phyloP scores from a whole-genome alignment of 2,797 vertebrate genomes.

The Chelmon rostratus region DNA sequence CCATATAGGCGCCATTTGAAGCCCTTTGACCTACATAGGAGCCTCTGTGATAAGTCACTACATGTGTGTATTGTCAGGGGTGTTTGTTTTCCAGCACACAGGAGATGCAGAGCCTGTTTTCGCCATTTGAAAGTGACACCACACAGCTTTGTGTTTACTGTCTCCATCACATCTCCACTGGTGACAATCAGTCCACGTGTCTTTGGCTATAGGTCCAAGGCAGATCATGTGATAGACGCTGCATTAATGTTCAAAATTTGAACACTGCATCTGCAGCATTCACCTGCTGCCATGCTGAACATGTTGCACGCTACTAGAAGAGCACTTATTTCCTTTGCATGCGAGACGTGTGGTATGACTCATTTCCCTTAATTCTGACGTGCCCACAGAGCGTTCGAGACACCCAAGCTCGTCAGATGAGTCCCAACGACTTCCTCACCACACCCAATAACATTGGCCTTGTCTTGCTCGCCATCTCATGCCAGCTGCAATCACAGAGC shows the following conservation, averaged over 20 bases:
- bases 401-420: background rate
- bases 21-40: slow-evolving; percentile 54
- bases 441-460: background rate
- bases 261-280: background rate
- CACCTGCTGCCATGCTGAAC: background rate
- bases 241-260: background rate
- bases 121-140: background rate
- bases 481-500: background rate
- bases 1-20: background rate
- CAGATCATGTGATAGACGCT: background rate
- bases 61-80: background rate
- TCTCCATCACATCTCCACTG: background rate
- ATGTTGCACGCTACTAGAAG: background rate
- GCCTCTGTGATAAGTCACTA: background rate
- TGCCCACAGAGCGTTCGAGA: background rate
- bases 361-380: background rate
- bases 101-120: background rate
- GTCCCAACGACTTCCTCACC: slow-evolving; percentile 1
- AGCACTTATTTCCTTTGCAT: background rate
- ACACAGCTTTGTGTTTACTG: background rate
- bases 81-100: background rate
- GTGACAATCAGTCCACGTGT: background rate
- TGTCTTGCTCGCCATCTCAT: slow-evolving; percentile 10
- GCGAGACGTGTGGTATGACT: background rate
- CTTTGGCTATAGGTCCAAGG: background rate